Percentiles rank a stretch among this genome's conserved stretches.
Evolutionary conservation across 2,888 invertebrate genomes (phyloP).

Genomic region (Orthonychiurus folsomi): DNA sequence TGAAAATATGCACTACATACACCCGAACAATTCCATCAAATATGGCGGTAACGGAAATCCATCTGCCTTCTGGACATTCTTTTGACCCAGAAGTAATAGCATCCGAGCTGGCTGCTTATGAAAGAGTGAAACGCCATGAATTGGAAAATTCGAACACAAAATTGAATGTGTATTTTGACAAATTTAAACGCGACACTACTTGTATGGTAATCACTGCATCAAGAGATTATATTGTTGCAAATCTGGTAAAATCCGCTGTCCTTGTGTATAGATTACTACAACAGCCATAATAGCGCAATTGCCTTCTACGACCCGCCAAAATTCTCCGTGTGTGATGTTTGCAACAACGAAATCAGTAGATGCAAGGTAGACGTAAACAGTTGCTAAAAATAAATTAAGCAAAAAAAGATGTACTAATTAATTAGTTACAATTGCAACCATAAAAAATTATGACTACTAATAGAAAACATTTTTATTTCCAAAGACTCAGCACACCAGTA

Average conservation of each 20-base stretch:
- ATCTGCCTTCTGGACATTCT: slow-evolving; percentile 77
- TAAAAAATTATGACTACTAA: too few relatives aligned
- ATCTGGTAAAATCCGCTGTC: slow-evolving; percentile 60
- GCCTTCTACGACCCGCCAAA: slow-evolving; percentile 59
- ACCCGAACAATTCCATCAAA: slow-evolving; percentile 51
- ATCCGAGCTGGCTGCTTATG: too few relatives aligned
- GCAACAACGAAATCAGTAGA: slow-evolving; percentile 60
- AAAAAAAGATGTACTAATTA: too few relatives aligned
- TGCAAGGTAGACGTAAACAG: too few relatives aligned
- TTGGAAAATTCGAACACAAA: slow-evolving; percentile 57
- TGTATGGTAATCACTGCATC: slow-evolving; percentile 76
- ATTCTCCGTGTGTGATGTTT: slow-evolving; percentile 59
- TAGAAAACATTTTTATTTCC: too few relatives aligned
- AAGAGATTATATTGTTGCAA: slow-evolving; percentile 70
- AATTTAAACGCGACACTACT: slow-evolving; percentile 51
- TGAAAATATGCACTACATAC: slow-evolving; percentile 15
- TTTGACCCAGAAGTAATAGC: slow-evolving; percentile 63
- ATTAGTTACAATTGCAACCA: too few relatives aligned
- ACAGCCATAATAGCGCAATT: slow-evolving; percentile 63
- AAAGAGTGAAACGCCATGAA: slow-evolving; percentile 56
- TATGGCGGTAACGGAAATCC: slow-evolving; percentile 81
- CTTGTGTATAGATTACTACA: slow-evolving; percentile 65
- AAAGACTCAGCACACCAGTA: too few relatives aligned
- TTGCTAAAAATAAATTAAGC: too few relatives aligned
- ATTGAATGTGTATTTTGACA: slow-evolving; percentile 62